Evolutionary conservation across 1,140 invertebrate species (phyloP).

Genomic region (Drosophila azteca): DNA sequence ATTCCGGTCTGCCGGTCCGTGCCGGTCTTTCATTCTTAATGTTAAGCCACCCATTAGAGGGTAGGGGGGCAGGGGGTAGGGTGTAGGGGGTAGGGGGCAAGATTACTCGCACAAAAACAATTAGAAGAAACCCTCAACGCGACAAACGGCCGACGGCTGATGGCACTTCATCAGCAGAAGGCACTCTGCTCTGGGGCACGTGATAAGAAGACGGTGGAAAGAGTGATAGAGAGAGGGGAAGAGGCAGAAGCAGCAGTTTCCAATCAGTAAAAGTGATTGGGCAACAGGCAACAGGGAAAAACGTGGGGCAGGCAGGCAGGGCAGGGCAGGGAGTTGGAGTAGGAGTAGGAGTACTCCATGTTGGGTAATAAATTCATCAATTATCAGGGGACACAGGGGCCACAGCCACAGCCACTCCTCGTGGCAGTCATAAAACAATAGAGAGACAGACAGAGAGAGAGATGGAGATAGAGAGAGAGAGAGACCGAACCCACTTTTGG

Average conservation of each 20-base stretch:
- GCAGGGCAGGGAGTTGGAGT: not conserved
- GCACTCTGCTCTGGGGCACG: conserved; percentile 9
- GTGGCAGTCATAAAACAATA: conserved; percentile 27
- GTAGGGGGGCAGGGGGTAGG: no score
- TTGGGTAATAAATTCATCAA: conserved; percentile 40
- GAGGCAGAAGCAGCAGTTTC: no score
- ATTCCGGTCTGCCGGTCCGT: conserved; percentile 3
- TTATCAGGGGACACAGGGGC: conserved; percentile 29
- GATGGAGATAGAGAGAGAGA: not conserved
- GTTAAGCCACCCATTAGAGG: conserved; percentile 26
- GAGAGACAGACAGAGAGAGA: not conserved
- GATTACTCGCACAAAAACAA: conserved; percentile 11
- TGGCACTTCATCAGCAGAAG: no score
- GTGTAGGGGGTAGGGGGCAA: conserved; percentile 5
- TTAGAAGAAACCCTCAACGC: conserved; percentile 4
- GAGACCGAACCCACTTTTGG: conserved; percentile 7
- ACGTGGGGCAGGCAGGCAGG: no score
- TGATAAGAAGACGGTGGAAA: conserved; percentile 24
- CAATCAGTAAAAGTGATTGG: conserved; percentile 33
- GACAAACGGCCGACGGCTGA: conserved; percentile 1
- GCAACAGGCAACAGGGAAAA: not conserved
- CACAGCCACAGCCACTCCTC: conserved; percentile 13
- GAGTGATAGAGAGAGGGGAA: no score
- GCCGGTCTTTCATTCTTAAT: not conserved
- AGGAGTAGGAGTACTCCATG: not conserved